phyloP scores from a whole-genome alignment of 2,888 invertebrate species.

The Epinotia bilunana region DNA sequence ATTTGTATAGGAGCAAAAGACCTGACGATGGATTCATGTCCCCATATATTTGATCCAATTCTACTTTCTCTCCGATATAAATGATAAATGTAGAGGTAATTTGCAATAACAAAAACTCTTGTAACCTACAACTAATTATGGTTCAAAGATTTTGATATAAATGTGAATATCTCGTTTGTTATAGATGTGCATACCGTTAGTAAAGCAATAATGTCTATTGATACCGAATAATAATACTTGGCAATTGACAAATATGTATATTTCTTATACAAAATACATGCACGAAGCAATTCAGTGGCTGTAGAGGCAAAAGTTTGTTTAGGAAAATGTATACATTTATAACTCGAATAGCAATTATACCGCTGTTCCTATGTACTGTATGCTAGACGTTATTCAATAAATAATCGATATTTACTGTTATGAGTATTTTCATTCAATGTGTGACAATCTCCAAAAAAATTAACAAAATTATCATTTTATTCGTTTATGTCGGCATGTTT shows the following conservation, averaged over 20 bases:
- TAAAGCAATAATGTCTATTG: neutral
- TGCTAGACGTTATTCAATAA: conserved; percentile 50
- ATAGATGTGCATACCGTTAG: neutral
- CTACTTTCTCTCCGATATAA: no score
- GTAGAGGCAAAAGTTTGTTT: neutral
- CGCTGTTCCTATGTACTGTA: conserved; percentile 34
- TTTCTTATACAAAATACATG: neutral
- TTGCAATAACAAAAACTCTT: no score
- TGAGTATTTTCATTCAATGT: conserved; percentile 17
- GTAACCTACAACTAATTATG: no score
- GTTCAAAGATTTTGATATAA: neutral
- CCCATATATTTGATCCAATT: no score
- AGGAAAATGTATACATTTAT: conserved; percentile 34
- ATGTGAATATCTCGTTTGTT: neutral
- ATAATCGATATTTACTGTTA: conserved; percentile 53
- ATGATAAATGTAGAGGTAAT: no score
- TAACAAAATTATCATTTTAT: no score
- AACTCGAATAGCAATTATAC: conserved; percentile 33
- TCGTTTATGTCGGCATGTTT: no score
- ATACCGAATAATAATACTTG: neutral
- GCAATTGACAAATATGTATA: neutral
- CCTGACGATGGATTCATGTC: no score
- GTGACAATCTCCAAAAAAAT: no score
- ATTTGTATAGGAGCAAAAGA: no score
- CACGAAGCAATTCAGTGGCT: neutral